A percentile compares a stretch with the other conserved stretches of the same genome.
Conservation (phyloP, 2,797 vertebrate species). For the Sebastes itinus region DNA sequence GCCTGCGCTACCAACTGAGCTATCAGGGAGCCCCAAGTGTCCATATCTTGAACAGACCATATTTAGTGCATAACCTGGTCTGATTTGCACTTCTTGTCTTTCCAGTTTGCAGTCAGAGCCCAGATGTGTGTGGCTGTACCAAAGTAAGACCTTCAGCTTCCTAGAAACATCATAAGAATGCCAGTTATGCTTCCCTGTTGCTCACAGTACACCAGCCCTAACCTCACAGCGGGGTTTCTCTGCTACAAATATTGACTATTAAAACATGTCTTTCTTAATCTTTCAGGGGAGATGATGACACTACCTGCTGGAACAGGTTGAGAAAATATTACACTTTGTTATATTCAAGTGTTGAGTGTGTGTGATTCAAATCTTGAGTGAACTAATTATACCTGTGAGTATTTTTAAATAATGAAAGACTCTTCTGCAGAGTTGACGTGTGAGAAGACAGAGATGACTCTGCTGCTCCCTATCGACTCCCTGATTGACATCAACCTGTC, state of each 20-base stretch:
- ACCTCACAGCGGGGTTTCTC: background rate
- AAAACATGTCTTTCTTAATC: background rate
- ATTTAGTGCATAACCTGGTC: background rate
- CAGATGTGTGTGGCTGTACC: conserved; percentile 80
- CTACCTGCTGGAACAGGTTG: conserved; percentile 78
- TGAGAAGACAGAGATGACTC: conserved; percentile 62
- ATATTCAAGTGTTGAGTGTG: background rate
- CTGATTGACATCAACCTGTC: conserved; percentile 55
- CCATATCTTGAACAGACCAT: background rate
- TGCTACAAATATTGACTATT: background rate
- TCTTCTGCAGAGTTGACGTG: conserved; percentile 72
- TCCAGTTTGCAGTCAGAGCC: conserved; percentile 79
- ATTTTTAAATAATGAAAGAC: background rate
- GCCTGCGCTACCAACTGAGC: too few relatives aligned
- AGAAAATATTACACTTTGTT: background rate
- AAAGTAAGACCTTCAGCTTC: conserved; percentile 71
- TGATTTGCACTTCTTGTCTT: conserved; percentile 46
- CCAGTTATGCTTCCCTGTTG: background rate
- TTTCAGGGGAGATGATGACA: conserved; percentile 64
- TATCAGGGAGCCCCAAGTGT: too few relatives aligned
- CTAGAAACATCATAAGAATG: background rate
- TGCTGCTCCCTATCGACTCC: conserved; percentile 72
- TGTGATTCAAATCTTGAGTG: background rate
- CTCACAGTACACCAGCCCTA: background rate
- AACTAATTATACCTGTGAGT: background rate